Base-by-base conservation (phyloP, 2,113 vertebrate species). In the Lophochroa leadbeateri region DNA sequence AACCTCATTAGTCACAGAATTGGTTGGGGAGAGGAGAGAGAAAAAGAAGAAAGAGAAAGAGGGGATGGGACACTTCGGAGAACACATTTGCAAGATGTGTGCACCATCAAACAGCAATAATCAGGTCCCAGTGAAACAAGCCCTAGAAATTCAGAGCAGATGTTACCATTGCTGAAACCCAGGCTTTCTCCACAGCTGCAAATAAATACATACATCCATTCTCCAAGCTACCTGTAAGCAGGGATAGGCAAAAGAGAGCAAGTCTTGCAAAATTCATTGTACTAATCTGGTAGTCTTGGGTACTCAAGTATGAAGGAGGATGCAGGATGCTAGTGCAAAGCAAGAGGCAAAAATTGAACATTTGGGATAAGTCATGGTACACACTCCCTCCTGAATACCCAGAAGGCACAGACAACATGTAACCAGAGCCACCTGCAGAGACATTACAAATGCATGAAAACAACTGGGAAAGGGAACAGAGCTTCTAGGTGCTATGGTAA, bases 31-130 rank as follows among this genome's bases (percentile, higher is more conserved):
- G 10, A 41, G 63, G 23, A 74, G 19, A 44, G 11, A 58, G 16
- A 16, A 24, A 24, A 52, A 49, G 1, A 61, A 17, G n/a, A 46
- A 19, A 27, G 28, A 13, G 18, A 44, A 29, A 23, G 67, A 39
- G 8, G 19, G 21, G 16, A 28, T 9, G 14, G 63, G 19, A 44
- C 18, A 12, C 3, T 61, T 39, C 7, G 5, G 29, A 64, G 60
- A 20, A 41, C 5, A 20, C 5, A 27, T 35, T 7, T 61, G 17
- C 43, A 46, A 5, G 2, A 19, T 35, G 49, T 0, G 12, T 14
- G 9, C 27, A 28, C n/a, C 46, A 57, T n/a, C 65, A 29, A 29
- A 16, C 19, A 67, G 23, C 3, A 50, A 12, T 9, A 18, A 43
- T 5, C 1, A 43, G 11, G 28, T 17, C 28, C 3, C 1, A 49